A percentile compares a stretch with the other conserved stretches of the same genome.
Evolutionary conservation across 2,113 vertebrate species (phyloP).

Genomic region (Callaeas wilsoni): DNA sequence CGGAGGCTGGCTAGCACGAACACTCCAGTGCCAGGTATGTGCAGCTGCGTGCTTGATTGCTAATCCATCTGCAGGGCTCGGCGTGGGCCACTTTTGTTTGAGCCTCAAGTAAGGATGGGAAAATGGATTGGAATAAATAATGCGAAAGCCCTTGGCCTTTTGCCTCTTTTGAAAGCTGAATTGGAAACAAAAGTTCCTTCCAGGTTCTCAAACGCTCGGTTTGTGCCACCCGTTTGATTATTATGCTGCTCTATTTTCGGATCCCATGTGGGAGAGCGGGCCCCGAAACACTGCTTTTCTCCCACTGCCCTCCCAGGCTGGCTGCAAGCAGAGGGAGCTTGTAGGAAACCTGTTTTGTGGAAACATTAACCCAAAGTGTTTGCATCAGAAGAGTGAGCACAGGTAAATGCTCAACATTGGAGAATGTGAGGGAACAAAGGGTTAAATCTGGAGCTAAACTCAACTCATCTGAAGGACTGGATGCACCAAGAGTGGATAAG

Average conservation of each 20-base stretch:
- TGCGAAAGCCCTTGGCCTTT: conserved; percentile 39
- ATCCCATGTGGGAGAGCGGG: background rate
- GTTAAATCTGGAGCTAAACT: background rate
- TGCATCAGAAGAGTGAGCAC: background rate
- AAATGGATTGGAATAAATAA: conserved; percentile 57
- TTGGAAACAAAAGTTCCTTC: conserved; percentile 45
- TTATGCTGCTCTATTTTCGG: background rate
- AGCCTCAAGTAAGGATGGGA: conserved; percentile 39
- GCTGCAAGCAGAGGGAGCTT: background rate
- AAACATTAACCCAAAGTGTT: background rate
- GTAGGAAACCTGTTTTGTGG: background rate
- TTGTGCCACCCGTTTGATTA: conserved; percentile 26
- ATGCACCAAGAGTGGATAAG: background rate
- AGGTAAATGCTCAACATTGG: background rate
- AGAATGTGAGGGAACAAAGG: background rate
- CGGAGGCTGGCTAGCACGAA: conserved; percentile 6
- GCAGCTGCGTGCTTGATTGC: conserved; percentile 61
- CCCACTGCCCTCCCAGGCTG: background rate
- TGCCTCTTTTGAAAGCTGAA: conserved; percentile 46
- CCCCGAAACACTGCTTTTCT: background rate
- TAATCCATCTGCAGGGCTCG: conserved; percentile 53
- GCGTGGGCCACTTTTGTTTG: conserved; percentile 52
- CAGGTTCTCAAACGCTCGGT: background rate
- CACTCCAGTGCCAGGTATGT: conserved; percentile 45
- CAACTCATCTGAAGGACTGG: background rate